Percentiles rank a stretch among this genome's conserved stretches.
phyloP scores from a whole-genome alignment of 2,888 invertebrate genomes.

The Helicoverpa assulta region DNA sequence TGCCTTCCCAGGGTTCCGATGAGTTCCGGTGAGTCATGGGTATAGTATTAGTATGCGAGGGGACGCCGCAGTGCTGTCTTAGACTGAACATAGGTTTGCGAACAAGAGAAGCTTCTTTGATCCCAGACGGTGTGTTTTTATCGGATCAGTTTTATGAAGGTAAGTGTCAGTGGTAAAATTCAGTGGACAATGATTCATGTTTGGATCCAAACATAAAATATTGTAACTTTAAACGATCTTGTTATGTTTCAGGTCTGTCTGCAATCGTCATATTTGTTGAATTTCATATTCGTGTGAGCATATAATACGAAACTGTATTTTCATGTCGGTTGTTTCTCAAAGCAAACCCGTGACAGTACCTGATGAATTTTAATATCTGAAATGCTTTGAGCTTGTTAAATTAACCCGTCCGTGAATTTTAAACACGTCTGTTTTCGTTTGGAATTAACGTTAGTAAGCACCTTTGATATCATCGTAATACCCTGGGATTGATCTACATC shows the following conservation, averaged over 20 bases:
- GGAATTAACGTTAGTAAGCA: not conserved
- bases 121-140: slow-evolving; percentile 11
- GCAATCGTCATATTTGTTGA: not conserved
- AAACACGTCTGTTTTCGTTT: slow-evolving; percentile 13
- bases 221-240: too few relatives aligned
- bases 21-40: slow-evolving; percentile 75
- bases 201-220: too few relatives aligned
- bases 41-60: slow-evolving; percentile 71
- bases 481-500: not conserved
- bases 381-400: slow-evolving; percentile 19
- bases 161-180: not conserved
- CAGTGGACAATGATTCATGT: too few relatives aligned
- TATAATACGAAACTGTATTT: slow-evolving; percentile 1
- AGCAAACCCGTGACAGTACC: slow-evolving; percentile 10
- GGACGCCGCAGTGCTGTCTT: slow-evolving; percentile 45
- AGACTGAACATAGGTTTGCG: slow-evolving; percentile 21
- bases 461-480: slow-evolving; percentile 13
- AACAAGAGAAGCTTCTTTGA: slow-evolving; percentile 24
- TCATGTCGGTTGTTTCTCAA: slow-evolving; percentile 6
- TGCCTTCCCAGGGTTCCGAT: slow-evolving; percentile 64
- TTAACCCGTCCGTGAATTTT: slow-evolving; percentile 32
- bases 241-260: too few relatives aligned
- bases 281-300: not conserved
- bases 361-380: slow-evolving; percentile 45
- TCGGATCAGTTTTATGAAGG: not conserved